phyloP scores from a whole-genome alignment of 1,140 invertebrate genomes.

The Heterodera carotae region DNA sequence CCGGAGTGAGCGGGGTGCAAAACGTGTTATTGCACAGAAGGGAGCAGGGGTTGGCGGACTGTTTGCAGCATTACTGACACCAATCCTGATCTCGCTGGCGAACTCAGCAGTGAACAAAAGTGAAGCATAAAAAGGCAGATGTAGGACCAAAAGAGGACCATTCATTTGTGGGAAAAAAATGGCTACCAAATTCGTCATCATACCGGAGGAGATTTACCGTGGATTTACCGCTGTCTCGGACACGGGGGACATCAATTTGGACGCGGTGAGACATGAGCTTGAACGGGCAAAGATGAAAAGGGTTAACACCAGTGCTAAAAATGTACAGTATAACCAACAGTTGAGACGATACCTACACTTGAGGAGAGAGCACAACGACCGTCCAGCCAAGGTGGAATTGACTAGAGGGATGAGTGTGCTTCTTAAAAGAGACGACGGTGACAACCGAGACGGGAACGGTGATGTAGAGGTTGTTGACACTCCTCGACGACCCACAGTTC shows the following conservation, averaged over 20 bases:
- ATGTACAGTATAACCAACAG: slow-evolving; percentile 19
- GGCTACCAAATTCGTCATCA: slow-evolving; percentile 27
- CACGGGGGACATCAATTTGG: slow-evolving; percentile 2
- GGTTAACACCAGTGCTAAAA: background rate
- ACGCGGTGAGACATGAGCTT: background rate
- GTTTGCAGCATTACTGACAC: background rate
- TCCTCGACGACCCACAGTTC: too few species aligned
- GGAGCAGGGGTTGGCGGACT: background rate
- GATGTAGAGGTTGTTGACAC: background rate
- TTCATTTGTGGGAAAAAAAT: background rate
- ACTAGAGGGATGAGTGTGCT: background rate
- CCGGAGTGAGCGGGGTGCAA: slow-evolving; percentile 25
- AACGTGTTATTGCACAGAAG: background rate
- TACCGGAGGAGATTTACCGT: slow-evolving; percentile 32
- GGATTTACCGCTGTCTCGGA: background rate
- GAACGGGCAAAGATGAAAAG: background rate
- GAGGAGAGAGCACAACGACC: slow-evolving; percentile 7
- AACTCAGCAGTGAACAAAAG: background rate
- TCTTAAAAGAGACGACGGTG: background rate
- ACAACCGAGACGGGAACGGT: background rate
- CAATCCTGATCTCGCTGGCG: background rate
- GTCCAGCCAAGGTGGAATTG: slow-evolving; percentile 16
- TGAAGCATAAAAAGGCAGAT: background rate
- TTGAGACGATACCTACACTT: background rate
- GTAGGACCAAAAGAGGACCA: background rate